Evolutionary conservation across 2,113 vertebrate genomes (phyloP).

Genomic region (Lepisosteus osseus): DNA sequence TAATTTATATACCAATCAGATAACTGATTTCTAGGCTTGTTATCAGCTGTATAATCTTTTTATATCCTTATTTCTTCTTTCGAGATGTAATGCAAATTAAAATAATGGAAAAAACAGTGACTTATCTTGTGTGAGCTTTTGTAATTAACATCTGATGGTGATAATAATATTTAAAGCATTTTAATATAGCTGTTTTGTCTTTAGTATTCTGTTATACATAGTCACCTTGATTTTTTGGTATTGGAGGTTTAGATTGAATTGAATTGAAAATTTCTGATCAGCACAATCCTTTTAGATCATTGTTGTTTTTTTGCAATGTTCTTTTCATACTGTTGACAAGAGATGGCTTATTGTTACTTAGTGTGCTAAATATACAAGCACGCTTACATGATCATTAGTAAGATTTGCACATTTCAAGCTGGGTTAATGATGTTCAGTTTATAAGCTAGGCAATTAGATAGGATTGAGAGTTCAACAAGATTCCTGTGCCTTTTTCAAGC

Average conservation of each 20-base stretch:
- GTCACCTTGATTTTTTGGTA: conserved; percentile 39
- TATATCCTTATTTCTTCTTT: no score
- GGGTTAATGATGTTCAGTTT: conserved; percentile 50
- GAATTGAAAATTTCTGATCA: no score
- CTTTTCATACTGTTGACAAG: background rate
- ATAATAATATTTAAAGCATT: conserved; percentile 2
- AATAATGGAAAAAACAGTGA: no score
- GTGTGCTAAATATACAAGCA: conserved; percentile 49
- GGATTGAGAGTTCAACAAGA: conserved; percentile 40
- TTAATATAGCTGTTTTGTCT: conserved; percentile 29
- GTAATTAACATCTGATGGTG: no score
- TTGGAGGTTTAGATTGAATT: conserved; percentile 30
- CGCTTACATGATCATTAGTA: conserved; percentile 47
- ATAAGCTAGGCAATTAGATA: conserved; percentile 49
- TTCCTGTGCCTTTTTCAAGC: conserved; percentile 27
- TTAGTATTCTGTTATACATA: conserved; percentile 46
- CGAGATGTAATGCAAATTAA: no score
- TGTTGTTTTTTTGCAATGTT: no score
- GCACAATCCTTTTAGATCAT: no score
- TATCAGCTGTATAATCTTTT: no score
- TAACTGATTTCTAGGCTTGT: no score
- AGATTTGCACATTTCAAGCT: conserved; percentile 36
- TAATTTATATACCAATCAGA: no score
- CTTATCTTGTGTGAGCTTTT: no score
- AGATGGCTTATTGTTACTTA: background rate